Conservation (phyloP, 2,797 vertebrate genomes). For the Manis crassicaudata region DNA sequence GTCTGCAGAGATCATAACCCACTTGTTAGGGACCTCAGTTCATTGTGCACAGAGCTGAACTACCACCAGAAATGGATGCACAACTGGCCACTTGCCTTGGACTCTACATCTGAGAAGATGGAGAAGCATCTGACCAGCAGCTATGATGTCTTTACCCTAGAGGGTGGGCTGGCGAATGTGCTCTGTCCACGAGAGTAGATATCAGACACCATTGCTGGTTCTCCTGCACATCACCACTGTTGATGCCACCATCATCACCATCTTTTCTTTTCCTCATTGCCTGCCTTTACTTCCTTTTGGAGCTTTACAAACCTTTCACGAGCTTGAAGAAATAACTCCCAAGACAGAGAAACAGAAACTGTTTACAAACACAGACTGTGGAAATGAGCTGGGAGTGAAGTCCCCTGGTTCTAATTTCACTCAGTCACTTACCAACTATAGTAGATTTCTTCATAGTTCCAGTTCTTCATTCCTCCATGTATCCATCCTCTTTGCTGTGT, state of each 20-base stretch:
- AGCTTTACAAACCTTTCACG: neutral
- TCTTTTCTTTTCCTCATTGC: neutral
- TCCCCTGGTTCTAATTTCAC: neutral
- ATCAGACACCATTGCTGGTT: neutral
- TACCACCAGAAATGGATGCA: neutral
- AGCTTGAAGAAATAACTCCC: neutral
- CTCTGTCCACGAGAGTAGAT: neutral
- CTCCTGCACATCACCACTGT: neutral
- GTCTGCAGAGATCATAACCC: neutral
- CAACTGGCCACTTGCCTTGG: neutral
- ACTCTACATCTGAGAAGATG: neutral
- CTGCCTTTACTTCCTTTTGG: neutral
- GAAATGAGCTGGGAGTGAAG: neutral
- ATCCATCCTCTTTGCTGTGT: neutral
- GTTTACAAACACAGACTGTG: neutral
- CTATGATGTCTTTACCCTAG: neutral
- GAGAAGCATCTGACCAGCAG: neutral
- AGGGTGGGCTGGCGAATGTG: neutral
- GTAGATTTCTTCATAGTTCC: neutral
- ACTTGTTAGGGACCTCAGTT: neutral
- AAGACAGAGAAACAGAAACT: conserved; percentile 19
- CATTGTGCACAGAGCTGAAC: neutral
- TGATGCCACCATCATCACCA: neutral
- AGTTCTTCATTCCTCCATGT: neutral
- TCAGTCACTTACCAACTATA: neutral